Evolutionary conservation across 2,888 invertebrate species (phyloP).

Genomic region (Brachypalpus laphriformis): DNA sequence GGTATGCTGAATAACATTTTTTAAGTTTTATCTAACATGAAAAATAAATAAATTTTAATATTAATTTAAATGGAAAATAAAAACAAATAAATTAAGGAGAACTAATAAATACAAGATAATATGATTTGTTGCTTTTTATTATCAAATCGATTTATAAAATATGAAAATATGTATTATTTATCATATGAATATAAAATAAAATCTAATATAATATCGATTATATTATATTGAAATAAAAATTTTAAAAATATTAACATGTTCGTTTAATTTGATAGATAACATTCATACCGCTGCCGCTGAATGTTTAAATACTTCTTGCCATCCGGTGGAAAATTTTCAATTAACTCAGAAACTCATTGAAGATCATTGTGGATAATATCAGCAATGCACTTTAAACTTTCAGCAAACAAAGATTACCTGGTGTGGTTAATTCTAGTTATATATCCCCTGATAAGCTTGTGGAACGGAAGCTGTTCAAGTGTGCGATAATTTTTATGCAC

Average conservation of each 20-base stretch:
- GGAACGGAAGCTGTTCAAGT: not conserved
- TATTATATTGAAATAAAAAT: conserved; percentile 68
- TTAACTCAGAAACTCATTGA: not conserved
- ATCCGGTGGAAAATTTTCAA: not conserved
- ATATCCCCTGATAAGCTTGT: not conserved
- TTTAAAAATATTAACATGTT: conserved; percentile 22
- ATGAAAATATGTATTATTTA: conserved; percentile 66
- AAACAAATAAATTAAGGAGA: conserved; percentile 40
- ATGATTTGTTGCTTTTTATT: conserved; percentile 73
- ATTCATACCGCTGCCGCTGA: no score
- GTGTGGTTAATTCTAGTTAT: not conserved
- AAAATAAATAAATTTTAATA: conserved; percentile 63
- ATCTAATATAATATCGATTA: conserved; percentile 62
- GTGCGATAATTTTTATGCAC: not conserved
- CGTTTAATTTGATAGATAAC: not conserved
- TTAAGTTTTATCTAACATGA: conserved; percentile 61
- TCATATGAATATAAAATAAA: conserved; percentile 52
- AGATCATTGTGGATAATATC: not conserved
- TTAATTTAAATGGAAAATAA: conserved; percentile 49
- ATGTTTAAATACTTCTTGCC: not conserved
- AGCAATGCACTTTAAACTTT: not conserved
- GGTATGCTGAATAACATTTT: conserved; percentile 68
- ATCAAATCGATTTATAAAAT: conserved; percentile 65
- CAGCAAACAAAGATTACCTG: not conserved
- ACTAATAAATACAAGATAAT: conserved; percentile 37